phyloP scores from a whole-genome alignment of 2,888 invertebrate species.

The Thumatha senex region DNA sequence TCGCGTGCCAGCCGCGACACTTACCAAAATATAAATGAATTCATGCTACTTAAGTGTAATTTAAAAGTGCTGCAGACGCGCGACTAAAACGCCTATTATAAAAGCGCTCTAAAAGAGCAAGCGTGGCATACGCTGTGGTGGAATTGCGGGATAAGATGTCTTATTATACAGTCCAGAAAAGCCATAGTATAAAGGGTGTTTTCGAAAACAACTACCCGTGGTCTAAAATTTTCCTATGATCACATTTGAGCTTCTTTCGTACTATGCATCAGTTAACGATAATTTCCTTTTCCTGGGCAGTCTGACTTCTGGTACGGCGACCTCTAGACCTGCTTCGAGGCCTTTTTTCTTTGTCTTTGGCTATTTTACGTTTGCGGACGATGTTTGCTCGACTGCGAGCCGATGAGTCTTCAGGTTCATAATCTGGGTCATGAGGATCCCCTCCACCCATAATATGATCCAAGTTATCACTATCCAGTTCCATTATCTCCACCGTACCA shows the following conservation, averaged over 20 bases:
- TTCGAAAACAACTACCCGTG: conserved; percentile 43
- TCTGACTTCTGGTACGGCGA: conserved; percentile 71
- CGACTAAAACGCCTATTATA: no score
- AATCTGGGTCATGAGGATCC: conserved; percentile 63
- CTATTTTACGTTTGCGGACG: conserved; percentile 63
- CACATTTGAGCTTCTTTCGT: conserved; percentile 61
- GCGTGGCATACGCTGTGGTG: conserved; percentile 2
- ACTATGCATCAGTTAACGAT: conserved; percentile 55
- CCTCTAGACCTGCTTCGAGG: conserved; percentile 71
- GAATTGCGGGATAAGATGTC: conserved; percentile 6
- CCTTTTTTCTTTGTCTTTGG: conserved; percentile 63
- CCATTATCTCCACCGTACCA: conserved; percentile 68
- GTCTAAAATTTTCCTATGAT: conserved; percentile 57
- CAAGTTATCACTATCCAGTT: conserved; percentile 51
- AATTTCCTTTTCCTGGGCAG: conserved; percentile 58
- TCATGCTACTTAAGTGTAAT: no score
- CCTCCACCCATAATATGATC: conserved; percentile 46
- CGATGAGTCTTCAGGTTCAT: conserved; percentile 55
- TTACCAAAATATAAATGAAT: no score
- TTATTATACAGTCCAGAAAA: conserved; percentile 3
- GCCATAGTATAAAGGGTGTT: conserved; percentile 31
- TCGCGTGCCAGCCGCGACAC: no score
- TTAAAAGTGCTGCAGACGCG: no score
- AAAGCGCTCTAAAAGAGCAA: neutral
- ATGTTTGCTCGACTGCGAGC: conserved; percentile 71